A percentile compares a stretch with the other conserved stretches of the same genome.
These are phyloP conservation scores for Colistium nudipinnis DNA, from an alignment of 2,113 vertebrate genomes.

Conservation along the genomic window DNA sequence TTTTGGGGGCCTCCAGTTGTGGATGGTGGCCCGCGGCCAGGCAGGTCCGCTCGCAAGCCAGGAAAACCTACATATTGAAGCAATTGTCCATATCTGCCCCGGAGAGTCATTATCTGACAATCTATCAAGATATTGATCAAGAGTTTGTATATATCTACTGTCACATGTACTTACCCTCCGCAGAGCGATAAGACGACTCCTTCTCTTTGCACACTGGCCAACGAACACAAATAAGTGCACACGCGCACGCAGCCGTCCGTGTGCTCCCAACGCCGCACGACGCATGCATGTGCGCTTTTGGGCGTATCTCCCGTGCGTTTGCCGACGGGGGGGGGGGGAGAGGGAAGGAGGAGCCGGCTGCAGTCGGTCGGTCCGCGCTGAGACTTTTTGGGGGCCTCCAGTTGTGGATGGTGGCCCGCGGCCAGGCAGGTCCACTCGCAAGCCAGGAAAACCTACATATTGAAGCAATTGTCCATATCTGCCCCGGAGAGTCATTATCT, in stretches of 20 bases:
- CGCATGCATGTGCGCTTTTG: constrained; percentile 16
- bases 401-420: constrained; percentile 47
- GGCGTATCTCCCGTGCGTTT: too few species aligned
- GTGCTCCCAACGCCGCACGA: too few species aligned
- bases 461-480: constrained; percentile 66
- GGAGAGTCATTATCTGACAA: constrained; percentile 69
- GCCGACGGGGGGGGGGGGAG: too few species aligned
- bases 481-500: constrained; percentile 66
- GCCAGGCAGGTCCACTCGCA: constrained; percentile 45
- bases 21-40: constrained; percentile 54
- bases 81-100: constrained; percentile 62
- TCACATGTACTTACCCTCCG: constrained; percentile 74
- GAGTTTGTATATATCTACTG: constrained; percentile 76
- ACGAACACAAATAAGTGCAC: constrained; percentile 50
- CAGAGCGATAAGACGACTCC: constrained; percentile 65
- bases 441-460: constrained; percentile 54
- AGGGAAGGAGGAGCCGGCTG: constrained; percentile 18
- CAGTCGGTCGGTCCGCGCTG: constrained; percentile 11
- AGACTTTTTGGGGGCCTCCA: constrained; percentile 46
- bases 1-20: constrained; percentile 42
- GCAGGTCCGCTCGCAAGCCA: constrained; percentile 34
- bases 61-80: constrained; percentile 61
- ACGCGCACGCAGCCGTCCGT: neutral
- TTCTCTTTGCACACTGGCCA: constrained; percentile 65
- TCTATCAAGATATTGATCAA: constrained; percentile 74